phyloP scores from a whole-genome alignment of 2,797 vertebrate species.

The Pangasius sanitwongsei region DNA sequence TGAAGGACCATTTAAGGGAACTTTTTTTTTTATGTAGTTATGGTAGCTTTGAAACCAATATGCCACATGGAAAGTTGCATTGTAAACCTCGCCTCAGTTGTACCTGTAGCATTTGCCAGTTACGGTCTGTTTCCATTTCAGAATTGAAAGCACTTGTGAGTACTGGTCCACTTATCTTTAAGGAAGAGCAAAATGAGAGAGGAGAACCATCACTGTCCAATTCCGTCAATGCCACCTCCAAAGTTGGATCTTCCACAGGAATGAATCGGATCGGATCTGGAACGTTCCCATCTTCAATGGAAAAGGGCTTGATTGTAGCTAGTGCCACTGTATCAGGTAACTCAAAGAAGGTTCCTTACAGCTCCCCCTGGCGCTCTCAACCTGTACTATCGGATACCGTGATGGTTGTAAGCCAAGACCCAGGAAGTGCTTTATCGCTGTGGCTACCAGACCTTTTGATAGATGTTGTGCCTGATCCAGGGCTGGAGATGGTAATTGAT shows the following conservation, averaged over 20 bases:
- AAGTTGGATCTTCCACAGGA: neutral
- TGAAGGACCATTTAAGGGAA: neutral
- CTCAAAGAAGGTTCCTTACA: neutral
- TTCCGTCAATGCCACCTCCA: neutral
- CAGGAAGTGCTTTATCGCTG: slow-evolving; percentile 52
- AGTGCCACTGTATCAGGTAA: slow-evolving; percentile 22
- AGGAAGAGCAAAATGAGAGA: slow-evolving; percentile 33
- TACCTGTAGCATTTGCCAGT: neutral
- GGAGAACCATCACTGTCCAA: neutral
- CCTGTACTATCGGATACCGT: slow-evolving; percentile 5
- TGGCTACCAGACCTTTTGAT: slow-evolving; percentile 60
- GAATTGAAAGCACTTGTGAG: slow-evolving; percentile 56
- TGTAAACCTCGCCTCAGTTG: neutral
- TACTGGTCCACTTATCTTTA: slow-evolving; percentile 61
- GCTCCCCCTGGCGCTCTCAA: neutral
- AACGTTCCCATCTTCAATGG: neutral
- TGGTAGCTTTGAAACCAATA: neutral
- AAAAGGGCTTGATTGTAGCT: slow-evolving; percentile 12
- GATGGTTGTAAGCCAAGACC: slow-evolving; percentile 54
- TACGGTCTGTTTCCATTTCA: slow-evolving; percentile 46
- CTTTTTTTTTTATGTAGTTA: neutral
- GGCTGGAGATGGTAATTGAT: fast-evolving
- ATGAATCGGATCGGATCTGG: neutral
- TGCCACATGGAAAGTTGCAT: neutral
- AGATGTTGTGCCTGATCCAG: slow-evolving; percentile 12